Conservation (phyloP, 2,888 invertebrate species). For the Allophyes oxyacanthae region DNA sequence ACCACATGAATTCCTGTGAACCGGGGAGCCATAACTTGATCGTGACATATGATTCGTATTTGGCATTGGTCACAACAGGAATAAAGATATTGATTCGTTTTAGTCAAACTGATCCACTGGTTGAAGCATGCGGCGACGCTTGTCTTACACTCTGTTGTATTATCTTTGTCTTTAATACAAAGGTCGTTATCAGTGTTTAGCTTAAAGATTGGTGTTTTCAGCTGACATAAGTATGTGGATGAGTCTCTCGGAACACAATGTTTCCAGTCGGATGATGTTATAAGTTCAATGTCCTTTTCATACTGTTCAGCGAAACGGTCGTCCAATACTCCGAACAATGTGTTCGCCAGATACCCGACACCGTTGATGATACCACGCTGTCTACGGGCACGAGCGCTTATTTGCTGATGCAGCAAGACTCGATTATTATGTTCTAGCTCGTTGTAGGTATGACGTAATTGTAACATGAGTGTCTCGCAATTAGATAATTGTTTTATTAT, state of each 20-base stretch:
- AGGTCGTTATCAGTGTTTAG: neutral
- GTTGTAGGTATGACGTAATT: neutral
- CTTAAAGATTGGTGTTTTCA: conserved; percentile 1
- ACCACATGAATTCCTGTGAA: neutral
- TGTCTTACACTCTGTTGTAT: conserved; percentile 1
- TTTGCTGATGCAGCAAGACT: neutral
- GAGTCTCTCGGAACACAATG: neutral
- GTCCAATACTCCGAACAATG: conserved; percentile 5
- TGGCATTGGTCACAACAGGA: conserved; percentile 8
- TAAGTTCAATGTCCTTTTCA: neutral
- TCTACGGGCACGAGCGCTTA: neutral
- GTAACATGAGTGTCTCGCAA: neutral
- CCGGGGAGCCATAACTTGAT: neutral
- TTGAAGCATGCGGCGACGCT: neutral
- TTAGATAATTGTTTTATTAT: neutral
- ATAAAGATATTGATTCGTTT: neutral
- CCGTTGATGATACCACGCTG: neutral
- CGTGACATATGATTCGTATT: neutral
- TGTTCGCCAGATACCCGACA: neutral
- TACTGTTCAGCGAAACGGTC: conserved; percentile 7
- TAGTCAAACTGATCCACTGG: neutral
- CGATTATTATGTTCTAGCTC: neutral
- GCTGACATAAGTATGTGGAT: neutral
- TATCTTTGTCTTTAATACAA: neutral
- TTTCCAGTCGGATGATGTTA: neutral